Evolutionary conservation across 2,113 vertebrate species (phyloP), one percentile per base, ranked within the genome.

Genomic region (Thryonomys swinderianus): DNA sequence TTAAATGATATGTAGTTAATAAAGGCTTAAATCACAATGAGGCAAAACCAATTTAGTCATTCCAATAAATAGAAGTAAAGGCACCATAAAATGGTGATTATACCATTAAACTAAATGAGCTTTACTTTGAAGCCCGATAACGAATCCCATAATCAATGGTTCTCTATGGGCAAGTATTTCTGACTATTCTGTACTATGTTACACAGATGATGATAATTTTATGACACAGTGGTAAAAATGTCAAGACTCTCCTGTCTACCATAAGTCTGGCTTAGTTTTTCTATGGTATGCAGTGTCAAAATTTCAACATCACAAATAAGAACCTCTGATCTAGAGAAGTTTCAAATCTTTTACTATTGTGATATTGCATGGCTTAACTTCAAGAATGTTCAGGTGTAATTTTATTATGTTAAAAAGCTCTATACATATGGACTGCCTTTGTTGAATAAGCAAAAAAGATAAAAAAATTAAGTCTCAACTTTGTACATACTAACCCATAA

Each of bases 1-100:
- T 96, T 90, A 84, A 61, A 51, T 93, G 53, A 71, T 37, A 84
- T 0, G 1, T 25, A 61, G 13, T 74, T 92, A 51, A 89, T 82
- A 23, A 48, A 96, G 42, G 25, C 83, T 87, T 92, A 95, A 90
- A 66, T 92, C 81, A 90, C 67, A 84, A 20, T 53, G 5, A 4
- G 37, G n/a, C 8, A 80, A 34, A 85, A 78, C 40, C 59, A 69
- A 90, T 84, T 32, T 57, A n/a, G 16, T 86, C 76, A 64, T 73
- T 76, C 55, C 84, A 87, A 79, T 18, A 87, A 37, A 74, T 13
- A 55, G 61, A 86, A 51, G 34, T 93, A 69, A 62, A 42, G 27
- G 27, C 0, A 71, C 13, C 40, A 59, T 42, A 20, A 59, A 91
- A 88, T 81, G 37, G 2, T 83, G 16, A 91, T 11, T 53, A 61